Evolutionary conservation across 2,888 invertebrate genomes (phyloP).

Genomic region (Pharmacophagus antenor): DNA sequence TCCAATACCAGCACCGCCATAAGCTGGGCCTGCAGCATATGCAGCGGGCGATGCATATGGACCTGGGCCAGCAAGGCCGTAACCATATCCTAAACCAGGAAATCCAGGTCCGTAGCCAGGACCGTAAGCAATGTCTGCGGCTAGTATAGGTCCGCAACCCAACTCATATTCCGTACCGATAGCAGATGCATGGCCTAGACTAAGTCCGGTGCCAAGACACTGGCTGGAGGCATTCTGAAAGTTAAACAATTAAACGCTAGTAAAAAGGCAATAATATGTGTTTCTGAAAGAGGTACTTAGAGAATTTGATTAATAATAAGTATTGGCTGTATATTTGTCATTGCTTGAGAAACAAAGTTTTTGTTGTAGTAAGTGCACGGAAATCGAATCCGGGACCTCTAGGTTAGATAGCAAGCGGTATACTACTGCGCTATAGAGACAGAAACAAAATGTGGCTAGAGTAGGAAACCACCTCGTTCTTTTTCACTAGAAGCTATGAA

Average conservation of each 20-base stretch:
- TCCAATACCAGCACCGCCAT: slow-evolving; percentile 44
- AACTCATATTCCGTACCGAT: slow-evolving; percentile 4
- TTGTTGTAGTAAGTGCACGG: no score
- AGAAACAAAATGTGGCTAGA: no score
- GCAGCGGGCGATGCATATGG: slow-evolving; percentile 17
- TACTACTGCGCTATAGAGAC: no score
- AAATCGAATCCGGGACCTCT: no score
- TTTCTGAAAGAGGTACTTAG: background rate
- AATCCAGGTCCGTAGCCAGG: slow-evolving; percentile 30
- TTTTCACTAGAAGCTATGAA: no score
- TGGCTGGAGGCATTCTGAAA: slow-evolving; percentile 13
- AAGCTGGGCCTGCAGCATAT: slow-evolving; percentile 30
- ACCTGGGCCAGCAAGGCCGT: slow-evolving; percentile 25
- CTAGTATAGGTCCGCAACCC: no score
- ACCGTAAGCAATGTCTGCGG: slow-evolving; percentile 23
- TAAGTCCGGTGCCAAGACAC: slow-evolving; percentile 4
- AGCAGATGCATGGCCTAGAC: background rate
- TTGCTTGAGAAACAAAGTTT: no score
- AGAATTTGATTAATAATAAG: no score
- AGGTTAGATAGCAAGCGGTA: no score
- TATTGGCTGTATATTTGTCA: no score
- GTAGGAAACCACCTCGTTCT: no score
- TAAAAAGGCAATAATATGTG: background rate
- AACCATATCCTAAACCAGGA: slow-evolving; percentile 29
- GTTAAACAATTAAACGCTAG: no score